Base-by-base conservation (phyloP, 2,888 invertebrate genomes). In the Mythimna vitellina region DNA sequence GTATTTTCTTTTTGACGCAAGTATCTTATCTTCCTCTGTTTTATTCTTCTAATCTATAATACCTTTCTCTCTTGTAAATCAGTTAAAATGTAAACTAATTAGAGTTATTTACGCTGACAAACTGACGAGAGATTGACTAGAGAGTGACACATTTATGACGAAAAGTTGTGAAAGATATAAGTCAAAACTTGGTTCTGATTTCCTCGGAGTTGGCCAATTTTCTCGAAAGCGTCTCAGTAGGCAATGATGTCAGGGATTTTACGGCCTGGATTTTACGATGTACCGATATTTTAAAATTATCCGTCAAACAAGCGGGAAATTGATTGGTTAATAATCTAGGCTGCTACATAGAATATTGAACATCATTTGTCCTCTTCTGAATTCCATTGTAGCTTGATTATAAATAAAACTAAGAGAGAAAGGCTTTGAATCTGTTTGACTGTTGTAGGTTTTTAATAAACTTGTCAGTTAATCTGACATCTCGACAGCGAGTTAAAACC, bases 211-310 rank as follows among this genome's bases (percentile, higher is more conserved):
- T 80, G 77, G 82, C 86, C 86, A 83, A 88, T 89, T 90, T 91
- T 90, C 84, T 86, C 80, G 82, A 84, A 87, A 89, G 85, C 80
- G 70, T 88, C 85, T 83, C 85, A 85, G 82, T 84, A 80, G 75
- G 86, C 88, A 88, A 89, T 85, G 85, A 85, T 87, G 87, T 88
- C 84, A 85, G 81, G 74, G 77, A 84, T 83, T 82, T 87, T 85
- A 84, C 77, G 80, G 74, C 66, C 70, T 66, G 70, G 57, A 83
- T 81, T 82, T 85, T 77, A 84, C 80, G 83, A 86, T 76, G 80
- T 80, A 73, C 78, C 58, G 77, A 82, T 79, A 78, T 83, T 84
- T 80, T 77, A 65, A 77, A 82, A 80, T 79, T 42, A 78, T 71
- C 65, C 63, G 72, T 69, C 62, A 63, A 69, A 63, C 80, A 56